Conservation (phyloP, 35 echinoderm and acorn worm genomes). For the Apostichopus japonicus region DNA sequence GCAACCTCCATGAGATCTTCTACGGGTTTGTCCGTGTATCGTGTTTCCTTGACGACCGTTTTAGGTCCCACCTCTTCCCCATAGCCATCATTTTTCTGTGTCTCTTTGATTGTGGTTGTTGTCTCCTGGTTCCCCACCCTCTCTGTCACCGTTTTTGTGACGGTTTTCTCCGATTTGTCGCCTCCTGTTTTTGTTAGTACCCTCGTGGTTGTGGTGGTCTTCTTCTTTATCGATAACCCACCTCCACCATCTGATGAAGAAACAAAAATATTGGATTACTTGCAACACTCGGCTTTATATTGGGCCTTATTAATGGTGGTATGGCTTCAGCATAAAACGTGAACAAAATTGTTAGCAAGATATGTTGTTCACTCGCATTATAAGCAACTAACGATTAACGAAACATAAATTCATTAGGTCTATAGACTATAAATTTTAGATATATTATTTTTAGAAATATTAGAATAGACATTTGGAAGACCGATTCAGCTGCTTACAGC, state of each 20-base stretch:
- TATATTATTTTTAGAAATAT: too few species aligned
- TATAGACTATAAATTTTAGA: too few species aligned
- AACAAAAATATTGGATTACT: not conserved
- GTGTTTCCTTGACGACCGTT: constrained; percentile 33
- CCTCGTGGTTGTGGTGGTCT: constrained; percentile 67
- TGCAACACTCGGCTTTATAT: too few species aligned
- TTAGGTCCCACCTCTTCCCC: constrained; percentile 37
- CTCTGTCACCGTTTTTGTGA: constrained; percentile 82
- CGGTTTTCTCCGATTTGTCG: constrained; percentile 63
- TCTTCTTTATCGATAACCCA: constrained; percentile 49
- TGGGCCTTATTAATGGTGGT: too few species aligned
- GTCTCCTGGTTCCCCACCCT: constrained; percentile 61
- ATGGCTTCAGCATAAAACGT: too few species aligned
- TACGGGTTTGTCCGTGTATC: constrained; percentile 46
- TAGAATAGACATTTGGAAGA: too few species aligned
- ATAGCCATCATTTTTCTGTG: not conserved
- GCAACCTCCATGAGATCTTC: constrained; percentile 41
- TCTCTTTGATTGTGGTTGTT: constrained; percentile 53
- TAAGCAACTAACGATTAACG: too few species aligned
- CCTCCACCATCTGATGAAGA: constrained; percentile 29
- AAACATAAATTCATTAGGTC: too few species aligned
- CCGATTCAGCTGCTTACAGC: too few species aligned
- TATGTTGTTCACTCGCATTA: too few species aligned
- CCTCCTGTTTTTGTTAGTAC: constrained; percentile 67
- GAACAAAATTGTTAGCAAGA: too few species aligned